phyloP scores from a whole-genome alignment of 2,797 vertebrate species.

The Melanotaenia maccullochi region DNA sequence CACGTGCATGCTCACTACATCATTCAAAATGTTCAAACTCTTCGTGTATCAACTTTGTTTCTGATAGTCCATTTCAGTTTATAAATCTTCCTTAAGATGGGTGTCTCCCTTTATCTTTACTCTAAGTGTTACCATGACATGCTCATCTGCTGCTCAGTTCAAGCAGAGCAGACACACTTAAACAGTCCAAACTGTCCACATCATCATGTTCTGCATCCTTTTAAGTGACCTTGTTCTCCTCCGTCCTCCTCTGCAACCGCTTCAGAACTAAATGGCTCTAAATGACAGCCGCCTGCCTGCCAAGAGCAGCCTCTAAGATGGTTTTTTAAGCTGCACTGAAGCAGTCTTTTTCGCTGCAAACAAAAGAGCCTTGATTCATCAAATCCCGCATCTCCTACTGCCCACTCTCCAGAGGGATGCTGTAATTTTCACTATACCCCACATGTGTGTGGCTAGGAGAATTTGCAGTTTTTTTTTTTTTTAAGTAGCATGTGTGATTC shows the following conservation, averaged over 20 bases:
- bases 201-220: conserved; percentile 70
- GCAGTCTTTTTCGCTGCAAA: conserved; percentile 69
- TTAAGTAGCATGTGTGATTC: conserved; percentile 32
- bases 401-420: conserved; percentile 72
- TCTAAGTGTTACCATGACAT: conserved; percentile 52
- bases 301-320: conserved; percentile 46
- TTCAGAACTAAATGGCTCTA: conserved; percentile 70
- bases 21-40: conserved; percentile 8
- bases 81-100: conserved; percentile 11
- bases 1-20: not conserved
- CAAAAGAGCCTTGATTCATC: conserved; percentile 79
- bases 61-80: conserved; percentile 13
- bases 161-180: conserved; percentile 61
- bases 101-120: conserved; percentile 38
- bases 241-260: conserved; percentile 49
- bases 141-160: conserved; percentile 53
- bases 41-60: conserved; percentile 15
- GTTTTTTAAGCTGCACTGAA: conserved; percentile 53
- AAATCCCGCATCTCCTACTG: conserved; percentile 70
- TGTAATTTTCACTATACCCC: conserved; percentile 75
- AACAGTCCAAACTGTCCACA: conserved; percentile 48
- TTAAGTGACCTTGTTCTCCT: conserved; percentile 67
- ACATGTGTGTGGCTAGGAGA: conserved; percentile 33
- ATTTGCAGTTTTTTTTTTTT: conserved; percentile 23
- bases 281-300: conserved; percentile 60